phyloP scores from a whole-genome alignment of 30 jellyfish, hydroid and myxozoan species.

The Aurelia sp. region DNA sequence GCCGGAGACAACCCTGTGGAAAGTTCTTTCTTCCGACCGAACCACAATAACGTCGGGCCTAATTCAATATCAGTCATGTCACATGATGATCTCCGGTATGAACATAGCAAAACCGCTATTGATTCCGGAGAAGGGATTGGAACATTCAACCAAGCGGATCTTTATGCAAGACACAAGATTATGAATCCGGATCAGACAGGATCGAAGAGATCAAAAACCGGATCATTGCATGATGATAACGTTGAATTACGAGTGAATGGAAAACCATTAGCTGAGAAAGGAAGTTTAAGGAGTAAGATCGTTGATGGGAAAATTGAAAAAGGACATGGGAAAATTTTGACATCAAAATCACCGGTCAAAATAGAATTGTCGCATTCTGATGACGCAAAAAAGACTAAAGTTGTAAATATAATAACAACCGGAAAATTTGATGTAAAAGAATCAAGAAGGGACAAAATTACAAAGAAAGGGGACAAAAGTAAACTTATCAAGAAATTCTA shows the following conservation, averaged over 20 bases:
- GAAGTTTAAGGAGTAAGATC: conserved; percentile 64
- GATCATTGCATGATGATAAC: conserved; percentile 65
- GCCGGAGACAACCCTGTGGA: conserved; percentile 63
- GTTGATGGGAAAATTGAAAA: conserved; percentile 66
- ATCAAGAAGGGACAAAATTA: conserved; percentile 54
- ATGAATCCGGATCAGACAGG: conserved; percentile 61
- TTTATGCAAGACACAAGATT: conserved; percentile 78
- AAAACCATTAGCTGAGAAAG: conserved; percentile 59
- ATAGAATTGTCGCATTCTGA: conserved; percentile 83
- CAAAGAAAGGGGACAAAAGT: neutral
- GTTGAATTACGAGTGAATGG: conserved; percentile 87
- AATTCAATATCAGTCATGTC: conserved; percentile 84
- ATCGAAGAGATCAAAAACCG: conserved; percentile 46
- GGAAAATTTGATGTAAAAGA: conserved; percentile 81
- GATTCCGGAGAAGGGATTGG: conserved; percentile 83
- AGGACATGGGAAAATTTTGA: conserved; percentile 78
- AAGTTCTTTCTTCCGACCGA: conserved; percentile 35
- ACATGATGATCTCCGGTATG: conserved; percentile 79
- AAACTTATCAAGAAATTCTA: conserved; percentile 18
- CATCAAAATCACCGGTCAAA: conserved; percentile 81
- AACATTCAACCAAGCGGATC: conserved; percentile 68
- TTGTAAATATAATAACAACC: conserved; percentile 87
- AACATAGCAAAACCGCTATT: conserved; percentile 83
- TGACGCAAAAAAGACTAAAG: conserved; percentile 78
- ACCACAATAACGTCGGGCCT: conserved; percentile 36